Percentiles rank a stretch among this genome's conserved stretches.
These are phyloP conservation scores for Hyperopisus bebe DNA, from an alignment of 2,113 vertebrate genomes.

Conservation along the genomic window DNA sequence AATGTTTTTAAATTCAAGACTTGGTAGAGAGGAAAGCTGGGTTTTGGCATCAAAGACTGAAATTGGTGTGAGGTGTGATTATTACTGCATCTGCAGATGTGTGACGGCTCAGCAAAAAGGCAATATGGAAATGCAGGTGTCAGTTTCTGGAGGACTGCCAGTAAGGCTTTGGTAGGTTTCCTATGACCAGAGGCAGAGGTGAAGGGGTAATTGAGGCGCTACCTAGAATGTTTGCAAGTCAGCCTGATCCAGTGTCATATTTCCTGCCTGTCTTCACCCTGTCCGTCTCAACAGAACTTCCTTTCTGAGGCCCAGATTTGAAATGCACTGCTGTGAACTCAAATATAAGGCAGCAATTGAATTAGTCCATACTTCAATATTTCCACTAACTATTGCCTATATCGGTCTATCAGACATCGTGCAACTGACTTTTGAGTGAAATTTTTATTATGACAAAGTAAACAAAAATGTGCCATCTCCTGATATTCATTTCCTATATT, in stretches of 20 bases:
- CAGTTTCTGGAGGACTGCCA: conserved; percentile 43
- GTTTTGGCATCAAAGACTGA: conserved; percentile 48
- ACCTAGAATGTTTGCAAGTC: conserved; percentile 40
- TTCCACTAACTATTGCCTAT: neutral
- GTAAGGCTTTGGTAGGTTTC: conserved; percentile 38
- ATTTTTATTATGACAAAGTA: neutral
- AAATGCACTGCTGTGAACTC: conserved; percentile 15
- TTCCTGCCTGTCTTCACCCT: conserved; percentile 26
- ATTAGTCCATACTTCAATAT: neutral
- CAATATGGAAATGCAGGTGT: conserved; percentile 45
- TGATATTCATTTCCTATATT: neutral
- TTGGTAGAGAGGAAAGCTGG: conserved; percentile 40
- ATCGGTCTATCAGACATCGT: neutral
- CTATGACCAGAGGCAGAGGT: conserved; percentile 12
- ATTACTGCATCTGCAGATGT: conserved; percentile 10
- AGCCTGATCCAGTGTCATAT: conserved; percentile 48
- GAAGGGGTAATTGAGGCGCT: conserved; percentile 28
- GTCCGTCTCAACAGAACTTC: conserved; percentile 20
- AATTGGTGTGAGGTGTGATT: conserved; percentile 30
- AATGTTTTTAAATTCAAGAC: conserved; percentile 47
- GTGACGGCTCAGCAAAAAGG: neutral
- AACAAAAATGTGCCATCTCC: neutral
- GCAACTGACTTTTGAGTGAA: neutral
- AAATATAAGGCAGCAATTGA: conserved; percentile 17
- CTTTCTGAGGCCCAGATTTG: neutral